These are phyloP conservation scores for Parotocinclus haroldoi DNA, from an alignment of 2,797 vertebrate species.

Conservation along the genomic window DNA sequence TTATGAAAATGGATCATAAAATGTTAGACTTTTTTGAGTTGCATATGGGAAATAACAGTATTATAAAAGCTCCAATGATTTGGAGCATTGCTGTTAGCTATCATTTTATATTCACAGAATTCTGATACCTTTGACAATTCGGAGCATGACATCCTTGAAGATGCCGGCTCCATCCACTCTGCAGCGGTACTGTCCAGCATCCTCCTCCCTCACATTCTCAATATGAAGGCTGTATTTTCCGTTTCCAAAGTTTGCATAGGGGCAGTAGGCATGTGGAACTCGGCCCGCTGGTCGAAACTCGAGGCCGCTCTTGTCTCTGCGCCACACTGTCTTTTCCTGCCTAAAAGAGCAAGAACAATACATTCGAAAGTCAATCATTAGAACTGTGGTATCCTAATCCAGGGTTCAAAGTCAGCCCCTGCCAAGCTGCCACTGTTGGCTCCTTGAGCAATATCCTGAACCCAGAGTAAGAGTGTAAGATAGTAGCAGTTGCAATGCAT, in stretches of 20 bases:
- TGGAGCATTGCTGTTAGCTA: background rate
- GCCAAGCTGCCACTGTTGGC: too few relatives aligned
- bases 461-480: too few relatives aligned
- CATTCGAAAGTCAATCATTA: background rate
- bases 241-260: slow-evolving; percentile 43
- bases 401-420: too few relatives aligned
- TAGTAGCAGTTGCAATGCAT: background rate
- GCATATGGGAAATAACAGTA: too few relatives aligned
- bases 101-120: too few relatives aligned
- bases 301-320: slow-evolving; percentile 61
- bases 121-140: slow-evolving; percentile 69
- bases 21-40: too few relatives aligned
- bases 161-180: background rate
- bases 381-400: too few relatives aligned
- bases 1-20: too few relatives aligned
- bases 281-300: slow-evolving; percentile 55
- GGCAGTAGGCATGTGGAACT: slow-evolving; percentile 42
- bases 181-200: slow-evolving; percentile 66
- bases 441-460: too few relatives aligned
- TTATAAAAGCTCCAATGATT: too few relatives aligned
- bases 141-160: slow-evolving; percentile 49
- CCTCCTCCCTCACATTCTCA: slow-evolving; percentile 43
- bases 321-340: slow-evolving; percentile 64
- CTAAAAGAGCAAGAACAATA: slow-evolving; percentile 7
- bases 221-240: slow-evolving; percentile 65